Percentiles rank a stretch among this genome's conserved stretches.
phyloP scores from a whole-genome alignment of 2,113 vertebrate genomes.

The Oreochromis niloticus region DNA sequence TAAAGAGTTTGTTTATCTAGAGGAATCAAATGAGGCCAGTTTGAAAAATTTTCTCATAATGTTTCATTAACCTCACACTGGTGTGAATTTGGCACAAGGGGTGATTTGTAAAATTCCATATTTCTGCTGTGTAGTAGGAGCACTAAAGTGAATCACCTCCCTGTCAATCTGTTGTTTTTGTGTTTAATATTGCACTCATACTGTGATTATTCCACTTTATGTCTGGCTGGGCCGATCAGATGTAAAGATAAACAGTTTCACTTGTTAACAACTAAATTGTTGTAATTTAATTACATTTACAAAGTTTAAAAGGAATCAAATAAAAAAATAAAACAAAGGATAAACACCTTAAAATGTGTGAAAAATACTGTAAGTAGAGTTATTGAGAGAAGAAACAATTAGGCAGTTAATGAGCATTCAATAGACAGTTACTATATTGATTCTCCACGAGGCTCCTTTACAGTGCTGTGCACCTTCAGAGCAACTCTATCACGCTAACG shows the following conservation, averaged over 20 bases:
- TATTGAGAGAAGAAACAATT: not conserved
- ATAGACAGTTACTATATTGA: not conserved
- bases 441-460: not conserved
- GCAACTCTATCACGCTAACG: not conserved
- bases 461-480: not conserved
- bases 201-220: not conserved
- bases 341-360: not conserved
- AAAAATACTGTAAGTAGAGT: not conserved
- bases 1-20: not conserved
- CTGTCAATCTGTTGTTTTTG: conserved; percentile 19
- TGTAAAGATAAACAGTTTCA: not conserved
- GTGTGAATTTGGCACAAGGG: not conserved
- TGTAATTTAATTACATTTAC: not conserved
- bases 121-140: not conserved
- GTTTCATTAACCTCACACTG: not conserved
- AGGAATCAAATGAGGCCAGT: not conserved
- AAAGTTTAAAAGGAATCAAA: not conserved
- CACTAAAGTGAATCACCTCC: not conserved
- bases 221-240: not conserved
- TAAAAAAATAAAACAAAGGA: not conserved
- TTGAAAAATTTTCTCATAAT: not conserved
- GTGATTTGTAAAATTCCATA: not conserved
- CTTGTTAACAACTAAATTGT: not conserved
- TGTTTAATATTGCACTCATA: not conserved
- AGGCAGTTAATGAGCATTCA: not conserved